A percentile compares a stretch with the other conserved stretches of the same genome.
Conservation (phyloP, 2,888 invertebrate genomes). For the Sarcophaga rosellei region DNA sequence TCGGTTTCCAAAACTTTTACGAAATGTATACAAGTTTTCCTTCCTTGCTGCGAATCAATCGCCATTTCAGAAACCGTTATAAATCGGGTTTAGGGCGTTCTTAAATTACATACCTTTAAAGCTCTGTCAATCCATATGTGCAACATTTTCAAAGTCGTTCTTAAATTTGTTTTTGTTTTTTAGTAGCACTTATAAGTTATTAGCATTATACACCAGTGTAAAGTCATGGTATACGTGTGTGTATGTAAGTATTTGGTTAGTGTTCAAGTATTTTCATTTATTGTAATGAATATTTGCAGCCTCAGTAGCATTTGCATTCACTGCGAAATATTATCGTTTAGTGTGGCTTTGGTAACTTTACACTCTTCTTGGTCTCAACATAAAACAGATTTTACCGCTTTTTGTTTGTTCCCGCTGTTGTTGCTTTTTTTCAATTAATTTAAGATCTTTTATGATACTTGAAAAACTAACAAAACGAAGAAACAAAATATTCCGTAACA, state of each 20-base stretch:
- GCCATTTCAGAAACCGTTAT: background rate
- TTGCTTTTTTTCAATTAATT: no score
- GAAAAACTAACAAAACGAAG: background rate
- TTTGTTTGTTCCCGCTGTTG: constrained; percentile 1
- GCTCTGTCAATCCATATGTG: background rate
- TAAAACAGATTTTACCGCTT: constrained; percentile 30
- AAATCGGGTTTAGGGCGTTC: background rate
- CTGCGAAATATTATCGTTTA: background rate
- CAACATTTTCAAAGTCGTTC: constrained; percentile 41
- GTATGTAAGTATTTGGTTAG: background rate
- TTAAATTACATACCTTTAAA: background rate
- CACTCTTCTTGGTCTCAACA: background rate
- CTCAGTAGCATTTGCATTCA: background rate
- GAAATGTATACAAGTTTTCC: background rate
- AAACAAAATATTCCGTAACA: background rate
- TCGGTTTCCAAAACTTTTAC: no score
- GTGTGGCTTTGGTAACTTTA: background rate
- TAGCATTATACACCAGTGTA: background rate
- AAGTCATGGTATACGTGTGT: background rate
- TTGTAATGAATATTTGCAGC: constrained; percentile 5
- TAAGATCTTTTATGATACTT: no score
- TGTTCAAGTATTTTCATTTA: background rate
- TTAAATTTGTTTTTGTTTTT: background rate
- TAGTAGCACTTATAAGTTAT: background rate
- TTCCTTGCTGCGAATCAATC: no score